Base-by-base conservation (phyloP, 2,113 vertebrate genomes). In the Petaurus breviceps region DNA sequence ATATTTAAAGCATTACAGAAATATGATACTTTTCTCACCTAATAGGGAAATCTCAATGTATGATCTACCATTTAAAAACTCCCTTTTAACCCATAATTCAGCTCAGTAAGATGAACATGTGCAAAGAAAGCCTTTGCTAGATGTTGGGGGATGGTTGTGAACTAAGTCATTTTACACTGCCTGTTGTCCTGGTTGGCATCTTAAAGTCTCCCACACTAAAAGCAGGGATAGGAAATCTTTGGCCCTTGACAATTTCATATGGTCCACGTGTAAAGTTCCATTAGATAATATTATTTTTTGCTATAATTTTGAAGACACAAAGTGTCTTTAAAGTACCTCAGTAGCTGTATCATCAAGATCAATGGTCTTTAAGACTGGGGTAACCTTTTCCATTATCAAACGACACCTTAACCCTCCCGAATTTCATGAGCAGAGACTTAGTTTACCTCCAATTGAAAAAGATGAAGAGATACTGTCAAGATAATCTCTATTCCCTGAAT, bases 291-390 rank as follows among this genome's bases (percentile, higher is more conserved):
- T 94, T 54, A 55, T 94, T 54, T 50, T 26, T 53, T 31, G 23
- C 5, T 57, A 54, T 46, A 89, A 26, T 91, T 52, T 26, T 96
- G 92, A 92, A 91, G 53, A 51, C 51, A 46, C 89, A 92, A 96
- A 37, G 89, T 46, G 50, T 84, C 61, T 91, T 9, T 90, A 57
- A 90, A 53, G 31, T 25, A 55, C 46, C 50, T 93, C 28, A 55
- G 89, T 49, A 90, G 53, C 68, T 84, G 2, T 43, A 37, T 84
- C n/a, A 16, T 84, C 37, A 43, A 43, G 37, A 43, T 92, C 53
- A 90, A 61, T 93, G 61, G 90, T 19, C 8, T 55, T 92, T 47
- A 57, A 94, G 90, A n/a, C 28, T 84, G 77, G 0, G 0, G 0
- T 9, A 84, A 77, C 10, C 51, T 7, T 1, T 31, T 46, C 31